Conservation (phyloP, 2,888 invertebrate species). For the Oscheius sp. region DNA sequence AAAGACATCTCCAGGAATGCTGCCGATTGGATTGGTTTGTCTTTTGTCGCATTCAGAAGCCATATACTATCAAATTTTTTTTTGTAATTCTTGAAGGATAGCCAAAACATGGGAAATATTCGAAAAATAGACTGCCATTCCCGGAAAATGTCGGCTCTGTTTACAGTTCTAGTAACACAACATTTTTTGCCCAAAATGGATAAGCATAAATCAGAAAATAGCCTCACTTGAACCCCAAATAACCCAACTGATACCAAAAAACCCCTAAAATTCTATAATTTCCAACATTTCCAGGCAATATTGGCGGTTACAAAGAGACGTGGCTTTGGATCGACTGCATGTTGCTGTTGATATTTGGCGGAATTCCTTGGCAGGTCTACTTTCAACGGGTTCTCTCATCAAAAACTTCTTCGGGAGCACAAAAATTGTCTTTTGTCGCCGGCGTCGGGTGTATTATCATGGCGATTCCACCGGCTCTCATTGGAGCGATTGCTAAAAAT, state of each 20-base stretch:
- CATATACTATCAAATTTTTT: no score
- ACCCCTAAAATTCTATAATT: no score
- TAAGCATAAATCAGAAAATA: not conserved
- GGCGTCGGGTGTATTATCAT: slow-evolving; percentile 94
- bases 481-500: slow-evolving; percentile 94
- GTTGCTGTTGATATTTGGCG: slow-evolving; percentile 89
- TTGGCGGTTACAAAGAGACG: slow-evolving; percentile 50
- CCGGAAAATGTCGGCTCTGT: no score
- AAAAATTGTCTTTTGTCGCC: slow-evolving; percentile 93
- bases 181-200: not conserved
- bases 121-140: no score
- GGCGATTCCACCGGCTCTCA: slow-evolving; percentile 95
- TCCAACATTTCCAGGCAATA: slow-evolving; percentile 31
- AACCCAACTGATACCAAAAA: not conserved
- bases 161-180: no score
- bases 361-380: slow-evolving; percentile 98
- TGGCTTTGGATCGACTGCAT: slow-evolving; percentile 88
- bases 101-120: no score
- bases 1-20: slow-evolving; percentile 79
- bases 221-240: no score
- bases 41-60: no score
- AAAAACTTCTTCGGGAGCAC: slow-evolving; percentile 91
- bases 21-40: slow-evolving; percentile 88
- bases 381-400: slow-evolving; percentile 97
- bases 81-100: no score